Conservation (phyloP, 2,113 vertebrate species). For the Crotalus viridis region DNA sequence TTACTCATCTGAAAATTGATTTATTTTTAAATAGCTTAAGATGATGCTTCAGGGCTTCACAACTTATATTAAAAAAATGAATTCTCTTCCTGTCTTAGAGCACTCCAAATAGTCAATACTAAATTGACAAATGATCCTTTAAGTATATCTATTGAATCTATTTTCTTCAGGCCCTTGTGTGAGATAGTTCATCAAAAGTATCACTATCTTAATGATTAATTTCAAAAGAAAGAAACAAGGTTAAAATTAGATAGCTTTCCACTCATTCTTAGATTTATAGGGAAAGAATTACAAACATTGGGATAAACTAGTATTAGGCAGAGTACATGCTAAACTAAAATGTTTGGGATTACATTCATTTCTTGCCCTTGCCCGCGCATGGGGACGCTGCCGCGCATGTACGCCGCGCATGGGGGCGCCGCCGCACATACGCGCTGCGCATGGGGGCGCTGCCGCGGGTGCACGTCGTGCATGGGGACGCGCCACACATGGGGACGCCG, state of each 20-base stretch:
- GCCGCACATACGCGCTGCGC: too few species aligned
- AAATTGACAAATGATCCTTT: slow-evolving; percentile 65
- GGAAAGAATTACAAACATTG: slow-evolving; percentile 32
- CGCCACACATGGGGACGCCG: too few species aligned
- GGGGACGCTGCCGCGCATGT: too few species aligned
- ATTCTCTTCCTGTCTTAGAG: slow-evolving; percentile 64
- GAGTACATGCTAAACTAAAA: slow-evolving; percentile 25
- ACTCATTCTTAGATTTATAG: neutral
- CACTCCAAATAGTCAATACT: slow-evolving; percentile 62
- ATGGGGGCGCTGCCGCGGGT: too few species aligned
- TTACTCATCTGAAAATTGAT: slow-evolving; percentile 64
- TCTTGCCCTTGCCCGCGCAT: neutral
- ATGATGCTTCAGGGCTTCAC: slow-evolving; percentile 50
- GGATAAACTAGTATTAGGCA: slow-evolving; percentile 31
- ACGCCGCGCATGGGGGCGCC: too few species aligned
- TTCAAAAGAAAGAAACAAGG: slow-evolving; percentile 32
- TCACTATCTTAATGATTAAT: slow-evolving; percentile 43
- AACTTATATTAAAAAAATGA: slow-evolving; percentile 67
- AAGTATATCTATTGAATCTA: slow-evolving; percentile 58
- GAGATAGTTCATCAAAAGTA: slow-evolving; percentile 58
- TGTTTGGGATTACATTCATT: slow-evolving; percentile 16
- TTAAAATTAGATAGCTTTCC: slow-evolving; percentile 25
- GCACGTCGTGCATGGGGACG: too few species aligned
- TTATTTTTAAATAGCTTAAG: slow-evolving; percentile 62
- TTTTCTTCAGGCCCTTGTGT: slow-evolving; percentile 44